Base-by-base conservation (phyloP, 1,140 invertebrate species). In the Polyergus mexicanus region DNA sequence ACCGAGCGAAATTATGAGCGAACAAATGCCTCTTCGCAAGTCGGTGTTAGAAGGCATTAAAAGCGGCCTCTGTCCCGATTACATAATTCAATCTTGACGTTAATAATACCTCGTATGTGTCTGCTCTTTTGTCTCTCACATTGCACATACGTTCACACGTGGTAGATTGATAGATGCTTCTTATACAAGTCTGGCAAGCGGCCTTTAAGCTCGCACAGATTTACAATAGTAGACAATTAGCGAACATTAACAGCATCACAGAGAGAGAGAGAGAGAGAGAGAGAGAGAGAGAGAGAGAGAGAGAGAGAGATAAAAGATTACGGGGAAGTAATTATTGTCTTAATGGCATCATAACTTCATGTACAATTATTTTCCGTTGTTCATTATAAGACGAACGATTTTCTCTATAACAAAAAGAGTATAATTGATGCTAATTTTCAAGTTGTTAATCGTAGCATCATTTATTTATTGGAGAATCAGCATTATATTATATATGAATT, bases 41-140 rank as follows among this genome's bases (percentile, higher is more conserved):
- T 63, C 80, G 54, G 25, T 25, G 54, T 72, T 81, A 62, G 77
- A 16, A 71, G 66, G 56, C 13, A 84, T 83, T 75, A 75, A 60
- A 84, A 62, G 47, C 80, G 28, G 32, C 35, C 78, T 47, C 47
- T 11, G 51, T 62, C 66, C 68, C 69, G 56, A 74, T 84, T 84
- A 84, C 80, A 75, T 75, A 84, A 84, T 72, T 84, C 80, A 75
- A 72, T 84, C 80, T 62, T 19, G 80, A 51, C 80, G 80, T 62
- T 84, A 74, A 84, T 84, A 84, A 84, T 75, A 69, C 56, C 69
- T 62, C 69, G 13, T 56, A 63, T 16, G 69, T 62, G 66, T 32
- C 71, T 32, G 41, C 58, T 84, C 80, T 84, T 75, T 75, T 84
- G 66, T 84, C 80, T 75, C 56, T 84, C 54, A 38, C 11, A 44